These are phyloP conservation scores for Scomber japonicus DNA, from an alignment of 2,113 vertebrate genomes.

Conservation along the genomic window DNA sequence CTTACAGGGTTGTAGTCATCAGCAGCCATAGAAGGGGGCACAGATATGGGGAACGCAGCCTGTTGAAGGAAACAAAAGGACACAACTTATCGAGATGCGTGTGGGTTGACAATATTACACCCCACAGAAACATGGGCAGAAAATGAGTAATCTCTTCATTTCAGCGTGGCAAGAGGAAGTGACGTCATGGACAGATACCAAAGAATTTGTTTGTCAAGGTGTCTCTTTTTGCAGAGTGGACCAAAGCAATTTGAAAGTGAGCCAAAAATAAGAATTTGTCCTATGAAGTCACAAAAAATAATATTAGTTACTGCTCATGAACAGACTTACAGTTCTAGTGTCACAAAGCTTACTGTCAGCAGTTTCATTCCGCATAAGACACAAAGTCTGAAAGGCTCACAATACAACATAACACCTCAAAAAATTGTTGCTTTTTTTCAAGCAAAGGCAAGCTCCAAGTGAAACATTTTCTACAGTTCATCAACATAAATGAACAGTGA, in stretches of 20 bases:
- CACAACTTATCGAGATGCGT: slow-evolving; percentile 8
- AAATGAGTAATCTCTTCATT: background rate
- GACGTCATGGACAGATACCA: slow-evolving; percentile 47
- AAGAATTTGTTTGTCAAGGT: background rate
- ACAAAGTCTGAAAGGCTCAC: background rate
- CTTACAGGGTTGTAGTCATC: slow-evolving; percentile 90
- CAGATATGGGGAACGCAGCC: slow-evolving; percentile 83
- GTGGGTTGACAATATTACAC: background rate
- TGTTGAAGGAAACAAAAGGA: slow-evolving; percentile 51
- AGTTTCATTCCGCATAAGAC: slow-evolving; percentile 1
- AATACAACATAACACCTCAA: background rate
- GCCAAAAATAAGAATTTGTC: background rate
- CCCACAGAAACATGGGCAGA: slow-evolving; percentile 2
- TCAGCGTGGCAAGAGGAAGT: slow-evolving; percentile 56
- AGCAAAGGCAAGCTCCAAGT: background rate
- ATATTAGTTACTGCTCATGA: background rate
- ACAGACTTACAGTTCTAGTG: slow-evolving; percentile 14
- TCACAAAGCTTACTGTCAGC: slow-evolving; percentile 29
- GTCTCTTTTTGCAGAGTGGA: background rate
- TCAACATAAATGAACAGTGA: background rate
- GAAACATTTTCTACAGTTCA: background rate
- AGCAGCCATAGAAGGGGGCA: slow-evolving; percentile 85
- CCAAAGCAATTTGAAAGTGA: background rate
- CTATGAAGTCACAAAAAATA: too few relatives aligned
- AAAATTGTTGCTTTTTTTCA: background rate